phyloP scores from a whole-genome alignment of 2,888 invertebrate genomes.

The Boloria euphrosyne region DNA sequence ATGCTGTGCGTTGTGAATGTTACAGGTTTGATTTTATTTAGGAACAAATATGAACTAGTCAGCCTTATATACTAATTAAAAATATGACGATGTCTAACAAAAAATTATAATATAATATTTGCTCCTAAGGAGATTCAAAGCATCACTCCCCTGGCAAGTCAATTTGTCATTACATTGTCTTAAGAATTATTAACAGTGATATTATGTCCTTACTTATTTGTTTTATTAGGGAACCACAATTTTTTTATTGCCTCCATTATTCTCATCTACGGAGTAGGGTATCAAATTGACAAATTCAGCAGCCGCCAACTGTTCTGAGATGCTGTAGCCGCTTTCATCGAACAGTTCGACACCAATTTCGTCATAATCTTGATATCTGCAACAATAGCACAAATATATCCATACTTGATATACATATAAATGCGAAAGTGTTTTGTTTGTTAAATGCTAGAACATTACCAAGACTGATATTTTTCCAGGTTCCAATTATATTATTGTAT shows the following conservation, averaged over 20 bases:
- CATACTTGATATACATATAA: background rate
- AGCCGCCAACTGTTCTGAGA: constrained; percentile 60
- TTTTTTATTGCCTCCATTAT: constrained; percentile 47
- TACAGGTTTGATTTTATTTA: too few species aligned
- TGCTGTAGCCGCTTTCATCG: constrained; percentile 54
- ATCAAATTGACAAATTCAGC: constrained; percentile 51
- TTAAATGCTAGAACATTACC: too few species aligned
- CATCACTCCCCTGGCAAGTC: too few species aligned
- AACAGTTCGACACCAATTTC: constrained; percentile 62
- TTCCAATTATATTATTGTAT: too few species aligned
- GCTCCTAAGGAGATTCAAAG: too few species aligned
- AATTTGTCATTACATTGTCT: background rate
- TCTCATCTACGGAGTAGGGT: constrained; percentile 52
- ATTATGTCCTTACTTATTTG: background rate
- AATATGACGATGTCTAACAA: too few species aligned
- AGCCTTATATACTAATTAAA: too few species aligned
- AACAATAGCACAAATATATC: constrained; percentile 17
- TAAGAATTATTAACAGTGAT: background rate
- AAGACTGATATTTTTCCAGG: too few species aligned
- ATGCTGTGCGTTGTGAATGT: too few species aligned
- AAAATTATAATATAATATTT: too few species aligned
- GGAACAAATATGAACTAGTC: too few species aligned
- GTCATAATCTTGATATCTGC: constrained; percentile 67
- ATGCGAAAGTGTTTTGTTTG: too few species aligned
- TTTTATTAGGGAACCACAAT: constrained; percentile 51